These are phyloP conservation scores for Ctenopoma kingsleyae DNA, from an alignment of 2,797 vertebrate species.

Conservation along the genomic window DNA sequence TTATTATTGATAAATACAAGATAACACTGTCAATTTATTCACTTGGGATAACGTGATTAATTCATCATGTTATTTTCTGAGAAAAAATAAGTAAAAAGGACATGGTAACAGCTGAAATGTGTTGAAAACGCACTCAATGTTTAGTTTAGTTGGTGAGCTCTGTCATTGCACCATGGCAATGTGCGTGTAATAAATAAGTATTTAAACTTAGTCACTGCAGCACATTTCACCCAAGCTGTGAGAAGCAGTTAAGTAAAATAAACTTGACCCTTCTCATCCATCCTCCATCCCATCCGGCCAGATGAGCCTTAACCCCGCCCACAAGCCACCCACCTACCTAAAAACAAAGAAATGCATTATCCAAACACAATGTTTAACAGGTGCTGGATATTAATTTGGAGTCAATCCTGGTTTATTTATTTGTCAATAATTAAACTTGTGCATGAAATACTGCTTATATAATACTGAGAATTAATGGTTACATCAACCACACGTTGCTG, in stretches of 20 bases:
- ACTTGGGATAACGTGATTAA: conserved; percentile 2
- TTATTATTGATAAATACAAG: conserved; percentile 4
- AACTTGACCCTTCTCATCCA: conserved; percentile 56
- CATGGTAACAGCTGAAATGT: background rate
- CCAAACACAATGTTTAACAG: conserved; percentile 6
- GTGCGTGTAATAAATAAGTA: conserved; percentile 11
- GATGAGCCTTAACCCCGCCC: conserved; percentile 39
- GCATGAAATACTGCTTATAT: background rate
- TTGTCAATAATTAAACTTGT: background rate
- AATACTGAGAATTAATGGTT: background rate
- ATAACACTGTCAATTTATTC: conserved; percentile 19
- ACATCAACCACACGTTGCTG: background rate
- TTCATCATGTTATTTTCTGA: conserved; percentile 5
- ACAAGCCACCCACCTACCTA: conserved; percentile 28
- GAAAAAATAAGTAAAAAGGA: conserved; percentile 25
- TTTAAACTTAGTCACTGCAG: conserved; percentile 19
- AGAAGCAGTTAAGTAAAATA: conserved; percentile 62
- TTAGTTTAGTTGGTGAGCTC: conserved; percentile 3
- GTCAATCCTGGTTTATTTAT: conserved; percentile 2
- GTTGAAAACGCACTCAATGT: background rate
- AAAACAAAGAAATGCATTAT: conserved; percentile 34
- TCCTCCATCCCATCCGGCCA: conserved; percentile 41
- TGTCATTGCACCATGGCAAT: conserved; percentile 4
- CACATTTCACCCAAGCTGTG: conserved; percentile 44
- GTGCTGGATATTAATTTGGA: conserved; percentile 31